Base-by-base conservation (phyloP, 2,888 invertebrate species). In the Mythimna ferrago region DNA sequence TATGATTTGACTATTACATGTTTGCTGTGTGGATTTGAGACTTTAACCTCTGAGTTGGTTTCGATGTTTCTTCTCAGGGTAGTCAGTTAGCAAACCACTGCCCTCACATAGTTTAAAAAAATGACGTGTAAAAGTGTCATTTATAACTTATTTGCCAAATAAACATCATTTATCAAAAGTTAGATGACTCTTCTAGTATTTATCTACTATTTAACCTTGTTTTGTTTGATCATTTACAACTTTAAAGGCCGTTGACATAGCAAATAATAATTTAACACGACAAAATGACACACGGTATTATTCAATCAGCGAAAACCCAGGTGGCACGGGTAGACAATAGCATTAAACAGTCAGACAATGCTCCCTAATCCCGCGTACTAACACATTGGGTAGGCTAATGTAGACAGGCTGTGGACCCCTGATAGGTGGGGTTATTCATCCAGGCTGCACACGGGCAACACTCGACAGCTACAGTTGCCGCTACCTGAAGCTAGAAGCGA, bases 391-490 rank as follows among this genome's bases (percentile, higher is more conserved):
- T 51, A 41, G 21, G 41, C 48, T 68, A 56, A 62, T 32, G 14
- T n/a, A 35, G 61, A 16, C 61, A 51, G 19, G 19, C 67, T 48
- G 54, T 16, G 53, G 32, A 6, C 4, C 21, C 32, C 48, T 76
- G 74, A 77, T 77, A 35, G 48, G 48, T 26, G 26, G 32, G 38
- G 57, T n/a, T 75, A 56, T 41, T 48, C 48, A 19, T 16, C 6
- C 48, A 5, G 16, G 48, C 6, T 48, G 48, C 48, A 48, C 16
- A 48, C 48, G 48, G 48, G 16, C 48, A 1, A 16, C 48, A 16
- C 16, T 16, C 16, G 0, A 11, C 16, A 19, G 6, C 48, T 6
- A 48, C 48, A 16, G 16, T 14, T 19, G 6, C 2, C 6, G 16
- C 48, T 48, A 48, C 16, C 16, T 48, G 16, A 48, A 48, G 16